Evolutionary conservation across 2,888 invertebrate genomes (phyloP), one percentile per base, ranked within the genome.

Genomic region (Falcaria lacertinaria): DNA sequence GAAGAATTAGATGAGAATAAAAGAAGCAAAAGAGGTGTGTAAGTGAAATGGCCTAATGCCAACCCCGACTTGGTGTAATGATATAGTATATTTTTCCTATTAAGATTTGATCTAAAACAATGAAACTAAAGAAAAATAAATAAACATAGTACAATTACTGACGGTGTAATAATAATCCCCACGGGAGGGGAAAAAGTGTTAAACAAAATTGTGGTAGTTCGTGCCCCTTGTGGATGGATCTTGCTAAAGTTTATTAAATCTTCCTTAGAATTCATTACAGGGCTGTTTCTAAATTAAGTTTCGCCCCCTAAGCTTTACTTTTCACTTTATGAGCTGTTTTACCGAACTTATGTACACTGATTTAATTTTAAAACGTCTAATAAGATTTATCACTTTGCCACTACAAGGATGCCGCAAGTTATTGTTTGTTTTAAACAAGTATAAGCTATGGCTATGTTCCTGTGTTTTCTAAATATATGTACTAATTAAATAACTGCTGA

Each of bases 221-320:
- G 42, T 54, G 57, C 63, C 61, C 62, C 64, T 62, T 66, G 55
- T 49, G 58, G 48, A 62, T 65, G 64, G 62, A 57, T 55, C 55
- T 59, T 55, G 65, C 49, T 60, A 55, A 58, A 59, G 65, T 73
- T 80, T 80, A 80, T 80, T 81, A 80, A 80, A 75, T 74, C 72
- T 74, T 72, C 67, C 70, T 72, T 64, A 70, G 74, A 80, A 80
- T 80, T 78, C 79, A 81, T 80, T 81, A 80, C 63, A 61, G 55
- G 55, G 59, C 56, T 57, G 71, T 69, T 62, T 59, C 71, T 71
- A 77, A 80, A 82, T 81, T 80, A 78, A 80, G 74, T 80, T 79
- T 75, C 58, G 63, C 74, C 66, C 76, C 74, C 69, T 60, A 60
- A 55, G 57, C 56, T 56, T 65, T 54, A 66, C 69, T 71, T 72